These are phyloP conservation scores for Drosophila putrida DNA, from an alignment of 2,888 invertebrate species.

Conservation along the genomic window DNA sequence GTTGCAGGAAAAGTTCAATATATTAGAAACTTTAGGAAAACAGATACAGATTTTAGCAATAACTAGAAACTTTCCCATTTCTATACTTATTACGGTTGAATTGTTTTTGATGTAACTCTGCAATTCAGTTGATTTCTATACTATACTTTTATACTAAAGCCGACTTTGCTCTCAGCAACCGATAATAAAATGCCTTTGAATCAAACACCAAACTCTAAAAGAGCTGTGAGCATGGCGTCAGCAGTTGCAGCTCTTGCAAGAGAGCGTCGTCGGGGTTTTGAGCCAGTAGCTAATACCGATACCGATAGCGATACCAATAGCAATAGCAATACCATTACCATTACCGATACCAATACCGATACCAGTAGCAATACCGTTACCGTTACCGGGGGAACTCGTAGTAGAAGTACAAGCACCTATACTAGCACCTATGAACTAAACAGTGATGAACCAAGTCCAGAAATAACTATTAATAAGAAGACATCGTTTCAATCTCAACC, in stretches of 20 bases:
- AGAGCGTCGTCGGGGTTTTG: conserved; percentile 52
- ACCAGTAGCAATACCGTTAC: not conserved
- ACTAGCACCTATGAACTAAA: conserved; percentile 31
- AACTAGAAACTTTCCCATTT: too few relatives aligned
- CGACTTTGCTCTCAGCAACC: conserved; percentile 19
- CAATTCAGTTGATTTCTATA: not conserved
- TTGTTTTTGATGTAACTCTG: not conserved
- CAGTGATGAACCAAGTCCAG: conserved; percentile 14
- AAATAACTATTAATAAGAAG: conserved; percentile 46
- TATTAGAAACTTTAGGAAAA: too few relatives aligned
- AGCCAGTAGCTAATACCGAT: conserved; percentile 4
- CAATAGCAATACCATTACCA: too few relatives aligned
- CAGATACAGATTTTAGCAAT: too few relatives aligned
- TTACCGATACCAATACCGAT: too few relatives aligned
- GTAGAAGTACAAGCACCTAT: conserved; percentile 32
- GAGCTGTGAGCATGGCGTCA: conserved; percentile 56
- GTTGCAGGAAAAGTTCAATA: too few relatives aligned
- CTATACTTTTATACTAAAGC: conserved; percentile 1
- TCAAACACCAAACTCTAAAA: conserved; percentile 20
- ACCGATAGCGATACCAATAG: not conserved
- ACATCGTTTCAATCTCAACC: conserved; percentile 23
- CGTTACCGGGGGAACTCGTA: conserved; percentile 10
- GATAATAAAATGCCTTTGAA: conserved; percentile 2
- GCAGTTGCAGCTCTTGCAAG: conserved; percentile 59
- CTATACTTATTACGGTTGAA: not conserved